Conservation (phyloP, 1,140 invertebrate genomes). For the Caerostris extrusa region DNA sequence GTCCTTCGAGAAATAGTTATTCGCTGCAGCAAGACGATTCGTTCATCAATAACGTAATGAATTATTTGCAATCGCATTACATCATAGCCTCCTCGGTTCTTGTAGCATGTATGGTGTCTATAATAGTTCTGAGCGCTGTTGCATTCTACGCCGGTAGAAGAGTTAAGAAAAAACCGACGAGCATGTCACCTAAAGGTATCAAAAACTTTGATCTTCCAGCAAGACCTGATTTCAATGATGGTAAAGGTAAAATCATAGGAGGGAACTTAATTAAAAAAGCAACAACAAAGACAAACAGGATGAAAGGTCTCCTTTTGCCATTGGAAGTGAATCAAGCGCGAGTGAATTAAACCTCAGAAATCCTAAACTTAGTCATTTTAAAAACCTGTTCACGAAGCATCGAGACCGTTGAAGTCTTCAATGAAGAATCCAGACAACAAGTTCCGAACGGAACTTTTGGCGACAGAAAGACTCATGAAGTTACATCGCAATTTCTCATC, state of each 20-base stretch:
- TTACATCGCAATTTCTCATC: not conserved
- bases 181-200: not conserved
- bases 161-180: not conserved
- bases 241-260: not conserved
- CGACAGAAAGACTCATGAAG: not conserved
- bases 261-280: not conserved
- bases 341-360: not conserved
- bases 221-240: not conserved
- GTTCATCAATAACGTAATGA: not conserved
- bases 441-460: not conserved
- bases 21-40: not conserved
- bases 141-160: not conserved
- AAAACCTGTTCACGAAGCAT: not conserved
- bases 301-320: not conserved
- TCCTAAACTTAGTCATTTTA: not conserved
- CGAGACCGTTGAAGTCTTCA: not conserved
- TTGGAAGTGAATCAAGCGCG: not conserved
- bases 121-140: not conserved
- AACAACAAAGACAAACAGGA: not conserved
- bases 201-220: constrained; percentile 33
- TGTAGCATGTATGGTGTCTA: not conserved
- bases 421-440: too few relatives aligned
- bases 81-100: not conserved
- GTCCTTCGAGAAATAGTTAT: not conserved
- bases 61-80: constrained; percentile 18